A percentile compares a stretch with the other conserved stretches of the same genome.
Conservation (phyloP, 2,888 invertebrate genomes). For the Cerceris rybyensis region DNA sequence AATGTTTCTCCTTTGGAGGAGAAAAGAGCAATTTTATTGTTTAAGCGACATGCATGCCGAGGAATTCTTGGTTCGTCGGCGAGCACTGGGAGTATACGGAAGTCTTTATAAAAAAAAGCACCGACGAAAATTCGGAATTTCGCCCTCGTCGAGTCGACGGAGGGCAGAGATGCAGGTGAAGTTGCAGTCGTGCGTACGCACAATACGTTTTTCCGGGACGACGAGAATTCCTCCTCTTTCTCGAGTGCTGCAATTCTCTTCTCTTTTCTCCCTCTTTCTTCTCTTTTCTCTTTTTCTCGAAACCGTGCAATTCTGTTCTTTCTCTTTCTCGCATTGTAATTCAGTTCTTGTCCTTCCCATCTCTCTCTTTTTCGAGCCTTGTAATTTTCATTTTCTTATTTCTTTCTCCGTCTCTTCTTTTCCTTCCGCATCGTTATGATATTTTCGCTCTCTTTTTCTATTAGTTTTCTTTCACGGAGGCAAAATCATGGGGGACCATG, state of each 20-base stretch:
- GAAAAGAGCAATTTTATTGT: constrained; percentile 35
- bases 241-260: neutral
- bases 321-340: constrained; percentile 13
- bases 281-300: neutral
- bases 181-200: constrained; percentile 52
- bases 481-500: too few relatives aligned
- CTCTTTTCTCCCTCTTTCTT: neutral
- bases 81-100: constrained; percentile 18
- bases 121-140: constrained; percentile 51
- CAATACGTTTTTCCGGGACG: constrained; percentile 56
- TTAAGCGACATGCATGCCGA: constrained; percentile 33
- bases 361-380: neutral
- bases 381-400: neutral
- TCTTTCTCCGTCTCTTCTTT: neutral
- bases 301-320: neutral
- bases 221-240: constrained; percentile 40
- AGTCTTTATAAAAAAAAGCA: constrained; percentile 33
- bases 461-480: constrained; percentile 5
- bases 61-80: constrained; percentile 22
- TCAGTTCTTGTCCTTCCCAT: neutral
- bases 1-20: neutral
- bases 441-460: constrained; percentile 4
- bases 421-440: neutral
- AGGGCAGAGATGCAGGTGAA: constrained; percentile 12
- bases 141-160: constrained; percentile 44